phyloP scores from a whole-genome alignment of 2,888 invertebrate species.

The Erebia ligea region DNA sequence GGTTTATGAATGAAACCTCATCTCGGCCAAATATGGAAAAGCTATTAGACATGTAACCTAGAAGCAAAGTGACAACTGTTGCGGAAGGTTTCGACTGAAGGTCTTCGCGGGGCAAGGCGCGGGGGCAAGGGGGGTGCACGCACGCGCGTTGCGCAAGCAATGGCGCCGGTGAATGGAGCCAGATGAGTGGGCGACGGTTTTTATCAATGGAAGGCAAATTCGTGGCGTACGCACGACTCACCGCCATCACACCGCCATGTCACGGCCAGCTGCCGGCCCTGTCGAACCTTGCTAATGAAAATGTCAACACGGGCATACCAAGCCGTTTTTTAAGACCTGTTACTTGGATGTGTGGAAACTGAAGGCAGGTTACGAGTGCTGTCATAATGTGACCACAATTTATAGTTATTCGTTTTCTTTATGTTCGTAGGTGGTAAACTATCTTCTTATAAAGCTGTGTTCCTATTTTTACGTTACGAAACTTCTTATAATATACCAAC shows the following conservation, averaged over 20 bases:
- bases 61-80: conserved; percentile 48
- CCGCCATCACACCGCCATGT: conserved; percentile 58
- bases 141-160: conserved; percentile 71
- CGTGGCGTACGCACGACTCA: conserved; percentile 70
- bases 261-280: conserved; percentile 63
- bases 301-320: conserved; percentile 59
- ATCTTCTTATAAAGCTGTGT: neutral
- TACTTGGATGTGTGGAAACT: conserved; percentile 30
- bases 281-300: conserved; percentile 67
- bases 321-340: conserved; percentile 31
- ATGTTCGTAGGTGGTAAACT: conserved; percentile 5
- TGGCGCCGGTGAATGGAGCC: conserved; percentile 78
- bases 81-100: conserved; percentile 66
- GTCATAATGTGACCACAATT: conserved; percentile 15
- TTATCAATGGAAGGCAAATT: conserved; percentile 82
- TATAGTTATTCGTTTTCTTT: conserved; percentile 11
- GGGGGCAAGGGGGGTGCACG: conserved; percentile 52
- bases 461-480: conserved; percentile 7
- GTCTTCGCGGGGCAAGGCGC: conserved; percentile 50
- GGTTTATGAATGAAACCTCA: conserved; percentile 43
- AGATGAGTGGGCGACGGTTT: conserved; percentile 73
- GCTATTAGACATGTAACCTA: conserved; percentile 41
- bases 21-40: conserved; percentile 39
- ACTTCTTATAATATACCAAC: neutral
- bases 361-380: conserved; percentile 25